Base-by-base conservation (phyloP, 2,888 invertebrate genomes). In the Cylloceria caligata region DNA sequence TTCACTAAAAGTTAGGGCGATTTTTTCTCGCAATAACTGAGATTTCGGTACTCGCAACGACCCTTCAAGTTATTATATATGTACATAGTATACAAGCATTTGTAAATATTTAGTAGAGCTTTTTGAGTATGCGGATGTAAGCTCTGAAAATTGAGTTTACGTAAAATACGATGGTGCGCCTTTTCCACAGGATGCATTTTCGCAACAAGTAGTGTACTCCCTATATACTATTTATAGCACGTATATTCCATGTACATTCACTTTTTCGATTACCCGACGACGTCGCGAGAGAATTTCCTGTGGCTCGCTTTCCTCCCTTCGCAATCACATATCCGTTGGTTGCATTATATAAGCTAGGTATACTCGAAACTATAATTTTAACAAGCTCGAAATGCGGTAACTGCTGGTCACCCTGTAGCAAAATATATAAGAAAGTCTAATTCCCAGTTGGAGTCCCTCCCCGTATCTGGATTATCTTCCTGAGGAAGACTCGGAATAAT, bases 221-320 rank as follows among this genome's bases (percentile, higher is more conserved):
- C 16, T 47, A 36, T 36, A 60, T 49, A 62, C 52, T 42, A 36
- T 34, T 64, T 72, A 72, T 30, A 6, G 19, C n/a, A 49, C 60
- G 34, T 34, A 19, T 60, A 57, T 57, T 57, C 27, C 30, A 27
- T 57, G 30, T 57, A 27, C 64, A 49, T 49, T 39, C 16, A 45
- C 45, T 45, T 45, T 65, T 65, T 65, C 65, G 65, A 65, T 24
- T 45, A 21, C 65, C 45, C 7, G 49, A 65, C 27, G 21, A 24
- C 45, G 6, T 27, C 24, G 27, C n/a, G 45, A 65, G 45, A 16
- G 52, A 24, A 68, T 68, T 68, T 68, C 34, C 39, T 52, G 21
- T 24, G 9, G 36, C n/a, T 13, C 45, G 21, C 5, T n/a, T 52
- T 36, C 49, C 34, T 19, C n/a, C 5, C n/a, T 4, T n/a, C 13